Base-by-base conservation (phyloP, 2,797 vertebrate genomes). In the Esox masquinongy region DNA sequence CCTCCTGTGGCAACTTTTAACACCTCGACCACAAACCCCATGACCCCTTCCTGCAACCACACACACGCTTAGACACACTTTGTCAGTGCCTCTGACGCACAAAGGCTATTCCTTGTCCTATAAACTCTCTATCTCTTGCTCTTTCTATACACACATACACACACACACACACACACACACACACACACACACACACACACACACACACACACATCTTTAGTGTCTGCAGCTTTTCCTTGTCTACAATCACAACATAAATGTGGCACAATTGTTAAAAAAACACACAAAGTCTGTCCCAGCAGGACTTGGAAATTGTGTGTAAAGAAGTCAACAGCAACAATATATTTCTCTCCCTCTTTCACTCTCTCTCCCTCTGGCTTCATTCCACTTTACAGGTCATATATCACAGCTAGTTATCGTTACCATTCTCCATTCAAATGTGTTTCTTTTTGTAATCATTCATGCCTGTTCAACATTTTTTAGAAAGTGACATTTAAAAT, bases 91-190 rank as follows among this genome's bases (percentile, higher is more conserved):
- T 34, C 22, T 81, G 67, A 77, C 39, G 63, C 67, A 39, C 79
- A 77, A 29, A 17, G 59, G 12, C 43, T 39, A 8, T 34, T 76
- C 51, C 73, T 64, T 36, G 74, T 79, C 29, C 73, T 51, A 43
- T 78, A 79, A 78, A 50, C 77, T 76, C 75, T 64, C n/a, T n/a
- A n/a, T n/a, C n/a, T n/a, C 59, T 63, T 51, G 24, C 66, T 74
- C 70, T 74, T 14, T 47, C 43, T 14, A 47, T 11, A 47, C 43
- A 47, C 43, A 12, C 43, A 47, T 8, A 47, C 12, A 47, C 43
- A 47, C 9, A n/a, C 56, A 0, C 22, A 61, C n/a, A 59, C 8
- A 26, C 22, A 61, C 22, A 4, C 22, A 4, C 56, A 61, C 22
- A 61, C 22, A 59, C n/a, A 24, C 56, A 22, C 56, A 61, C 56